Percentiles rank a stretch among this genome's conserved stretches.
phyloP scores from a whole-genome alignment of 1,140 invertebrate genomes.

The Trichonephila clavipes region DNA sequence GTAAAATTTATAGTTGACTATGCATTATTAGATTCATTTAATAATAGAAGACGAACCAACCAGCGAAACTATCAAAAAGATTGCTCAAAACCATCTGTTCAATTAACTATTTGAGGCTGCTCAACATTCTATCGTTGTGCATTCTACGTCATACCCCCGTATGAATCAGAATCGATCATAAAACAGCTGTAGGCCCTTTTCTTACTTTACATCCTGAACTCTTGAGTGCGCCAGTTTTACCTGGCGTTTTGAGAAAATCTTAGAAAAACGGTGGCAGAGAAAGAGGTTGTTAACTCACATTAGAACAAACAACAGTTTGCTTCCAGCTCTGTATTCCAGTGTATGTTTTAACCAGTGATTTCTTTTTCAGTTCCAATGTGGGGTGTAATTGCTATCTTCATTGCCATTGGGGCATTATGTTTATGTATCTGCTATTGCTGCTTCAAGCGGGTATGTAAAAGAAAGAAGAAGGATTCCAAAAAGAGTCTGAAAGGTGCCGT shows the following conservation, averaged over 20 bases:
- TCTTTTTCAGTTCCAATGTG: conserved; percentile 84
- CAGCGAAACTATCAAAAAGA: not conserved
- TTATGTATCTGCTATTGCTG: conserved; percentile 95
- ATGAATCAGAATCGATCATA: not conserved
- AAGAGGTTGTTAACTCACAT: not conserved
- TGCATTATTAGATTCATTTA: not conserved
- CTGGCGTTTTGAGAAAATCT: not conserved
- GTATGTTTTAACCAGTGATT: not conserved
- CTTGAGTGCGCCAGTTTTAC: too few species aligned
- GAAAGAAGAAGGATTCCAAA: conserved; percentile 96
- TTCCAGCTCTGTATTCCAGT: not conserved
- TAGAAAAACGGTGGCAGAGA: not conserved
- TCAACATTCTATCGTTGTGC: not conserved
- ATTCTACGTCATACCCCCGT: not conserved
- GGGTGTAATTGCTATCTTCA: conserved; percentile 87
- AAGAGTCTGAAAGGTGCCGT: conserved; percentile 96
- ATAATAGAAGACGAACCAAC: not conserved
- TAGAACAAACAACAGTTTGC: too few species aligned
- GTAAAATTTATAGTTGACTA: too few species aligned
- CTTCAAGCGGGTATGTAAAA: conserved; percentile 95
- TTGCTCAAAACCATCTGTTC: not conserved
- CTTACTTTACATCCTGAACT: not conserved
- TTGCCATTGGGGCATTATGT: conserved; percentile 88
- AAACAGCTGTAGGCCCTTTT: not conserved
- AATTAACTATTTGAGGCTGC: not conserved